phyloP scores from a whole-genome alignment of 2,113 vertebrate genomes.

The Riparia riparia region DNA sequence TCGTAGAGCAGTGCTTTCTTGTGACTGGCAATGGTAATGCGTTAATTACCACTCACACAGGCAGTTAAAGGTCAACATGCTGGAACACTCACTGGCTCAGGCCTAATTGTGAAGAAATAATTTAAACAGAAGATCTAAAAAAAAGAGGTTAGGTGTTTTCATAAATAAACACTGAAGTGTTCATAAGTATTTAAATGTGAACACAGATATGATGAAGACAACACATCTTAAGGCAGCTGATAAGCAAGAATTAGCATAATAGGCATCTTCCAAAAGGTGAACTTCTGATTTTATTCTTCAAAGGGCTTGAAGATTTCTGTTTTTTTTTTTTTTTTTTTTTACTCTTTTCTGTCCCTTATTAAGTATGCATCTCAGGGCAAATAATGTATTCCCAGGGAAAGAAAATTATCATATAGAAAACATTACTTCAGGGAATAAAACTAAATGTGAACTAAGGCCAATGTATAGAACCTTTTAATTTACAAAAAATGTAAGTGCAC shows the following conservation, averaged over 20 bases:
- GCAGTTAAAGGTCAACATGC: neutral
- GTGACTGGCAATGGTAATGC: neutral
- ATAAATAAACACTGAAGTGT: neutral
- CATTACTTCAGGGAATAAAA: slow-evolving; percentile 1
- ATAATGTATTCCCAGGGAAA: slow-evolving; percentile 1
- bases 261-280: neutral
- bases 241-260: neutral
- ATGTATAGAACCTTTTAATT: neutral
- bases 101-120: slow-evolving; percentile 13
- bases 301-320: neutral
- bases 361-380: neutral
- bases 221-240: neutral
- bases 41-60: neutral
- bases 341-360: neutral
- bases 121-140: neutral
- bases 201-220: neutral
- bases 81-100: neutral
- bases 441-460: neutral
- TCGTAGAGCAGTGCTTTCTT: neutral
- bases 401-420: slow-evolving; percentile 29
- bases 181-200: neutral
- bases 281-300: neutral
- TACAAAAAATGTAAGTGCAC: neutral
- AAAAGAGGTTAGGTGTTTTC: neutral
- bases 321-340: neutral